Conservation (phyloP, 35 echinoderm and acorn worm species). For the Heliocidaris erythrogramma region DNA sequence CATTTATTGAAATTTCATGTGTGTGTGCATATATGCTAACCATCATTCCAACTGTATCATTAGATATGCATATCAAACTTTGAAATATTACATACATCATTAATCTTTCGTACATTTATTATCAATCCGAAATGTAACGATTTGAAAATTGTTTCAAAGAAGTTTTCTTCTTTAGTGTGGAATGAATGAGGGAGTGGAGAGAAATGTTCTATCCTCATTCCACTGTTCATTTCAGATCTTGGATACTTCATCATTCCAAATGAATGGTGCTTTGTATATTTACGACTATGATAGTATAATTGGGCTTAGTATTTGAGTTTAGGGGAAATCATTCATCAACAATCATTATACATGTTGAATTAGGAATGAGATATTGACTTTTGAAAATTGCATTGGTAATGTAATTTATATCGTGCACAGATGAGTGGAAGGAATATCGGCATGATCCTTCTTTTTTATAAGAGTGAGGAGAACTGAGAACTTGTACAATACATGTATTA, state of each 20-base stretch:
- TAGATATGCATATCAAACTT: background rate
- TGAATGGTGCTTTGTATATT: background rate
- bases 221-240: background rate
- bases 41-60: too few relatives aligned
- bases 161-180: background rate
- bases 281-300: too few relatives aligned
- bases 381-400: background rate
- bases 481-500: too few relatives aligned
- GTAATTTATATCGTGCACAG: too few relatives aligned
- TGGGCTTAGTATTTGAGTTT: background rate
- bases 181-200: background rate
- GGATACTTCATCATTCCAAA: background rate
- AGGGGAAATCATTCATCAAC: background rate
- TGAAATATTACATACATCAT: background rate
- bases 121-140: background rate
- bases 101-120: background rate
- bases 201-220: background rate
- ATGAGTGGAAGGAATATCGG: too few relatives aligned
- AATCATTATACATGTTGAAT: too few relatives aligned
- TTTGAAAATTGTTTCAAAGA: background rate
- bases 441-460: too few relatives aligned
- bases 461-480: too few relatives aligned
- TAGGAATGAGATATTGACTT: background rate
- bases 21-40: too few relatives aligned
- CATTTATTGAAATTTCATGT: too few relatives aligned